Evolutionary conservation across 2,888 invertebrate species (phyloP), one percentile per base, ranked within the genome.

Genomic region (Drosophila imparisetae): DNA sequence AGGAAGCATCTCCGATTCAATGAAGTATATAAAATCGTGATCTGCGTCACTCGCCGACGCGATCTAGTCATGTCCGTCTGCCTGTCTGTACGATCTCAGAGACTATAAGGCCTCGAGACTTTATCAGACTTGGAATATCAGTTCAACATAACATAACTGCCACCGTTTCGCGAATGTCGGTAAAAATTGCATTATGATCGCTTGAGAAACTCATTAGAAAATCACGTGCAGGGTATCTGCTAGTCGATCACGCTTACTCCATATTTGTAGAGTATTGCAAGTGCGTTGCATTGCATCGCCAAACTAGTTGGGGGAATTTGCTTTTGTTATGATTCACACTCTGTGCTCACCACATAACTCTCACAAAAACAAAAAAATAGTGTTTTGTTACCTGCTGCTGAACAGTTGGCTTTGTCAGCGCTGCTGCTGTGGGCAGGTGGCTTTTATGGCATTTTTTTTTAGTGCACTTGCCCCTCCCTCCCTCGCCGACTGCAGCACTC

Each of bases 381-480:
- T 45, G 24, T 45, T 24, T 45, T 32, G 62, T 34, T 34, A n/a
- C 42, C 45, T 32, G 24, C 48, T 21, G 45, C 63, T 29, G 42
- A 42, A 42, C 1, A 13, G 45, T 21, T 50, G 36, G 29, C 60
- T 53, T 50, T 48, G 27, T 40, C 49, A 63, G 54, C 24, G 30
- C 21, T 74, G 66, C 21, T 45, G 21, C 45, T 45, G 45, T 45
- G 24, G 45, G 59, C 75, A 73, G 66, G 49, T 59, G 57, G 29
- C 27, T 72, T 59, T 66, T 58, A 64, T 66, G 38, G 36, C 36
- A 32, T 30, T 70, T 53, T 55, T 32, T 49, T 69, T 29, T 49
- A 55, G 66, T 66, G 54, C 36, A 45, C 49, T 45, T 69, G 32
- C 1, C n/a, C 11, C 2, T 13, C 36, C 5, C 24, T 45, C 4